Base-by-base conservation (phyloP, 2,888 invertebrate species). In the Fissipunctia ypsillon region DNA sequence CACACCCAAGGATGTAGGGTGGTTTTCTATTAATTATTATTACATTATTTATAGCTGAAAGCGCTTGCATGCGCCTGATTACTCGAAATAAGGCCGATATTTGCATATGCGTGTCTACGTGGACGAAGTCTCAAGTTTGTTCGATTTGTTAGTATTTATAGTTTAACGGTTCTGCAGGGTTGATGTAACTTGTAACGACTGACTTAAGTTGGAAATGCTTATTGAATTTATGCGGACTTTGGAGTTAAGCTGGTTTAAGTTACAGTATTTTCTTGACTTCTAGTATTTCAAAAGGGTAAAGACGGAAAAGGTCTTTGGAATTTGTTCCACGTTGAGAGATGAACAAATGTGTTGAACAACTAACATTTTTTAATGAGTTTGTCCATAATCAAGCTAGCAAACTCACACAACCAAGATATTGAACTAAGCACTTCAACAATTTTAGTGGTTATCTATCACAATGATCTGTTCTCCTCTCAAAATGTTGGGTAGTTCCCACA, bases 81-180 rank as follows among this genome's bases (percentile, higher is more conserved):
- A 57, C 48, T 43, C 19, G 73, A 64, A 86, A 84, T 87, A 87
- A 86, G 89, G 90, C 69, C 88, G 77, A 69, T 56, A 90, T 90
- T 90, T 76, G 87, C 90, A 90, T 90, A 84, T 81, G 81, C 78
- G 81, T 84, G 79, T 71, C 76, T 69, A 80, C 77, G 61, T 66
- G 61, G 83, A 65, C 48, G 69, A 45, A 57, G 59, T 64, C 35
- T 63, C 50, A 65, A 83, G 85, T 87, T 85, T 68, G 72, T 81
- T 87, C 78, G 78, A 87, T 85, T 78, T 69, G 57, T 66, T 22
- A 50, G 65, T 69, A 80, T 84, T 81, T 76, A 84, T 69, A 84
- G 84, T 75, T 69, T 61, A 73, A 80, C 69, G 61, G 76, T 70
- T 54, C 60, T 45, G 54, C 43, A 60, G 74, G 71, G 71, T 68